Percentiles rank a stretch among this genome's conserved stretches.
Conservation (phyloP, 2,797 vertebrate genomes). For the Antennarius maculatus region DNA sequence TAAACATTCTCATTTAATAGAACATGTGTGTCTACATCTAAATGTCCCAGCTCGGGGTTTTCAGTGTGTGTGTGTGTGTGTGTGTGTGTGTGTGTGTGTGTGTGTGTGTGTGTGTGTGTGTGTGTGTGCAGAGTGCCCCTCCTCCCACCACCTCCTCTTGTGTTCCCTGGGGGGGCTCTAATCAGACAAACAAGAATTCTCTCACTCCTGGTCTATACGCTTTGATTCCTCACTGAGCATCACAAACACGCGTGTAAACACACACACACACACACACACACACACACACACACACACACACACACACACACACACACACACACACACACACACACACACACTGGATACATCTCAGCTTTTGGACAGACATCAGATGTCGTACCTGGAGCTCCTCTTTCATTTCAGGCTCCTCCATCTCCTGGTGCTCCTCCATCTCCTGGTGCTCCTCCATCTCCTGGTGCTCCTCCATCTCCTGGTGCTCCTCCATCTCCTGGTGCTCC, state of each 20-base stretch:
- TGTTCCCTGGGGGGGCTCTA: constrained; percentile 52
- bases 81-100: background rate
- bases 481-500: no score
- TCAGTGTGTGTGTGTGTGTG: constrained; percentile 2
- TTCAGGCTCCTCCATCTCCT: no score
- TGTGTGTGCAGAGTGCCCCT: constrained; percentile 27
- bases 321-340: background rate
- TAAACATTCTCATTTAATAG: constrained; percentile 64
- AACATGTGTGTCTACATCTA: constrained; percentile 24
- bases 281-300: background rate
- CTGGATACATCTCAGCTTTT: no score
- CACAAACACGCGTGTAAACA: constrained; percentile 7
- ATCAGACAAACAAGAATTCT: constrained; percentile 63
- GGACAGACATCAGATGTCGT: no score
- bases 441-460: no score
- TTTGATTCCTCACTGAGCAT: constrained; percentile 59
- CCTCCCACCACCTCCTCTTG: constrained; percentile 32
- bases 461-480: no score
- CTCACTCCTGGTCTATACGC: constrained; percentile 46
- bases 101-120: background rate
- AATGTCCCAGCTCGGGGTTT: constrained; percentile 13
- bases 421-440: no score
- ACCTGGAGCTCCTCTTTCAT: no score
- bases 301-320: background rate
- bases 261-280: background rate